phyloP scores from a whole-genome alignment of 1,140 invertebrate genomes.

The Drosophila auraria region DNA sequence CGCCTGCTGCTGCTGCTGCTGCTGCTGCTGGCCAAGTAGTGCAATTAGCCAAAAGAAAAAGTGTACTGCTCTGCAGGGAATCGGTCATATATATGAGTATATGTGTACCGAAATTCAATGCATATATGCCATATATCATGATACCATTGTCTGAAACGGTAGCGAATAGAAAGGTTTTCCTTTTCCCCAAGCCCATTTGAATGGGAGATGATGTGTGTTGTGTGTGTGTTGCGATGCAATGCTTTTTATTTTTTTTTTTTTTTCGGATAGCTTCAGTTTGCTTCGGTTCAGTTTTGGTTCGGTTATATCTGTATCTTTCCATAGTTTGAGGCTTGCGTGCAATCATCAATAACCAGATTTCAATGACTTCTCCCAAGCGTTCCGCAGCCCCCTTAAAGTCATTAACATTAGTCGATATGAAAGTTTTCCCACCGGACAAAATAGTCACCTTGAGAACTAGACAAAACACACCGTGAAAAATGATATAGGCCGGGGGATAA shows the following conservation, averaged over 20 bases:
- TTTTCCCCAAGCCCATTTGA: slow-evolving; percentile 47
- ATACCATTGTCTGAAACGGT: slow-evolving; percentile 47
- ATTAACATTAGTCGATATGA: slow-evolving; percentile 43
- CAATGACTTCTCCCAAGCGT: slow-evolving; percentile 35
- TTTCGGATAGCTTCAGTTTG: slow-evolving; percentile 22
- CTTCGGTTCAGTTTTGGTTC: slow-evolving; percentile 9
- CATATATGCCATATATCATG: slow-evolving; percentile 14
- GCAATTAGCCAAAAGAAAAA: slow-evolving; percentile 80
- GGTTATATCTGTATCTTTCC: slow-evolving; percentile 14
- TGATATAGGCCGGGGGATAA: background rate
- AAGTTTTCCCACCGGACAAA: slow-evolving; percentile 41
- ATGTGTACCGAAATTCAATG: slow-evolving; percentile 5
- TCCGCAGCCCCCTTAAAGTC: slow-evolving; percentile 29
- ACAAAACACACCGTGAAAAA: background rate
- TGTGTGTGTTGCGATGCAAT: slow-evolving; percentile 32
- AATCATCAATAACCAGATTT: slow-evolving; percentile 53
- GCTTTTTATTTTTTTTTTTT: background rate
- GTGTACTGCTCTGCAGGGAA: slow-evolving; percentile 45
- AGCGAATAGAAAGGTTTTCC: slow-evolving; percentile 54
- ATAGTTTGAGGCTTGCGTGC: slow-evolving; percentile 35
- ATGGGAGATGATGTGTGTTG: slow-evolving; percentile 17
- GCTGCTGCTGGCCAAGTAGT: slow-evolving; percentile 70
- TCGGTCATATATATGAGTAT: slow-evolving; percentile 9
- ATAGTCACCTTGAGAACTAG: slow-evolving; percentile 33
- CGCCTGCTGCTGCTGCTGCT: slow-evolving; percentile 60